A percentile compares a stretch with the other conserved stretches of the same genome.
Evolutionary conservation across 2,113 vertebrate genomes (phyloP).

Genomic region (Gallinago paraguaiae): DNA sequence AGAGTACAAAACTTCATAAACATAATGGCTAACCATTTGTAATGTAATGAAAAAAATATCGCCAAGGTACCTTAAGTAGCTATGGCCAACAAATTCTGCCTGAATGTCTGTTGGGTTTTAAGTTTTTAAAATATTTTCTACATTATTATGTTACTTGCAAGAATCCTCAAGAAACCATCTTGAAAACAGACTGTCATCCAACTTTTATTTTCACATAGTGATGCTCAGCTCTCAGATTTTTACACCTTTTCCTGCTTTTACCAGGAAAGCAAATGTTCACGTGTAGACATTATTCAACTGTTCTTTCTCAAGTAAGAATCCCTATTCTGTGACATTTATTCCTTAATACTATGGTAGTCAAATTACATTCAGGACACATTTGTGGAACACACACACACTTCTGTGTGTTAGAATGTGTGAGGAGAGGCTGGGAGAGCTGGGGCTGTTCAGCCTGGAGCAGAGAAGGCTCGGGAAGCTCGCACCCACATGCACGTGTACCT

Average conservation of each 20-base stretch:
- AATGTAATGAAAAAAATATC: rapidly evolving
- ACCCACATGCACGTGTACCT: rapidly evolving
- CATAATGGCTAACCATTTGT: background rate
- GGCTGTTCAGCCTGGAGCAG: background rate
- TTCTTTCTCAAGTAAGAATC: background rate
- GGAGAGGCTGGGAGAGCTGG: background rate
- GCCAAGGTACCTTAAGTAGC: background rate
- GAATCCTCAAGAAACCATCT: background rate
- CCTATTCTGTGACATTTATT: background rate
- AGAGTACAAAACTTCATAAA: background rate
- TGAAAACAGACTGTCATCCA: background rate
- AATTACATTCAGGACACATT: background rate
- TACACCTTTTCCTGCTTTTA: background rate
- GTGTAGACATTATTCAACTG: background rate
- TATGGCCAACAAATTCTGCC: background rate
- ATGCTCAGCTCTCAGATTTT: background rate
- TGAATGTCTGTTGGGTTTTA: background rate
- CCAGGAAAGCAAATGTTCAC: background rate
- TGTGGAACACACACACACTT: background rate
- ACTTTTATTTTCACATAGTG: background rate
- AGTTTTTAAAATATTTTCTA: background rate
- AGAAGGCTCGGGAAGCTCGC: background rate
- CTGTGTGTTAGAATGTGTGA: rapidly evolving
- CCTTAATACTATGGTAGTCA: background rate
- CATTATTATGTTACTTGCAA: background rate